Base-by-base conservation (phyloP, 1,140 invertebrate genomes). In the Homalodisca vitripennis region DNA sequence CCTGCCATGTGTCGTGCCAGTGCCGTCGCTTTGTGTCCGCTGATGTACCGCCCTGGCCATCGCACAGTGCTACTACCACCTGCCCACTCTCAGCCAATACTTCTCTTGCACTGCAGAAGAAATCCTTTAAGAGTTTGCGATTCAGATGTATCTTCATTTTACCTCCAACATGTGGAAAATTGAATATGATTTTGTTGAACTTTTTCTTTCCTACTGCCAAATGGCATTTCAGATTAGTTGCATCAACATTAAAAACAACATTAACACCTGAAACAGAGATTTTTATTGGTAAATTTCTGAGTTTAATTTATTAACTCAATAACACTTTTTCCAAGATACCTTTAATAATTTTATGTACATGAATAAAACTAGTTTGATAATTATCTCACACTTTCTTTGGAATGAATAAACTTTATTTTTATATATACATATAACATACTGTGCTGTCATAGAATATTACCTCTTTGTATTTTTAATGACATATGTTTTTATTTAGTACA, bases 121-220 rank as follows among this genome's bases (percentile, higher is more conserved):
- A 88, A 51, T 81, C 74, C 70, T 74, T 79, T 0, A 88, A 73
- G 1, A 88, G 77, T 32, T 82, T 76, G 67, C 86, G 79, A 77
- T 88, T 88, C 71, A 82, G 81, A 73, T 86, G 82, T 69, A 87
- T 82, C 74, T 85, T 84, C 79, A 86, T 87, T 80, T 88, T 88
- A n/a, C 86, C 85, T 60, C 85, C 84, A 55, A 83, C 79, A 75
- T 88, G 85, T 30, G 87, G 87, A 77, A 88, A 88, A 73, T 88
- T 88, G 73, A 88, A 88, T 34, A 88, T 79, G 41, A 88, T 81
- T 76, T 80, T 80, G 20, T 80, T 73, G 77, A 85, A 87, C 41
- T 68, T 67, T 47, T 76, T 62, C 6, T 73, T 68, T 22, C 47
- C 73, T 17, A 84, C 73, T 12, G 65, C 53, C 17, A 74, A 26